phyloP scores from a whole-genome alignment of 2,888 invertebrate genomes.

The Tridacna crocea region DNA sequence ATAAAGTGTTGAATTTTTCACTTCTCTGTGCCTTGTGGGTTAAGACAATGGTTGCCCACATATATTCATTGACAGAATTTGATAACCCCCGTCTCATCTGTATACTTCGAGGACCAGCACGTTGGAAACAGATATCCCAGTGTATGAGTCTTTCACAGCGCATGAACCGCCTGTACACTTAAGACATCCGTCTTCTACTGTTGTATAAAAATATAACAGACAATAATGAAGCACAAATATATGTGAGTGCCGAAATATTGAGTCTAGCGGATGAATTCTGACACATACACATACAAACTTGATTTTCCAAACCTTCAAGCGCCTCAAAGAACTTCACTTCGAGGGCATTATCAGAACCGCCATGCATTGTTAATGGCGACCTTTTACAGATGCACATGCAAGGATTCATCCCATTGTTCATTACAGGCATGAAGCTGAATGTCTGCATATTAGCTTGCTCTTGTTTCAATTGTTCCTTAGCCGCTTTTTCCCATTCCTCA shows the following conservation, averaged over 20 bases:
- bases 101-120: background rate
- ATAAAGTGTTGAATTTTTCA: no score
- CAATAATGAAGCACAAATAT: background rate
- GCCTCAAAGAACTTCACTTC: conserved; percentile 58
- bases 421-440: conserved; percentile 59
- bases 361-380: conserved; percentile 52
- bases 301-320: conserved; percentile 55
- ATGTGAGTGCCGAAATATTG: background rate
- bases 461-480: conserved; percentile 39
- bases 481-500: conserved; percentile 27
- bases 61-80: background rate
- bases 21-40: no score
- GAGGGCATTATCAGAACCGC: conserved; percentile 33
- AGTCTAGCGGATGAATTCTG: conserved; percentile 33
- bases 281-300: conserved; percentile 67
- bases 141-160: no score
- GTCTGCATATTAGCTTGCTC: conserved; percentile 8
- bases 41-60: background rate
- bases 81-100: background rate
- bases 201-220: background rate
- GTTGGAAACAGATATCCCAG: no score
- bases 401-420: conserved; percentile 58
- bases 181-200: background rate
- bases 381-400: conserved; percentile 63
- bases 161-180: no score